Percentiles rank a stretch among this genome's conserved stretches.
phyloP scores from a whole-genome alignment of 2,888 invertebrate species.

The Lasiommata megera region DNA sequence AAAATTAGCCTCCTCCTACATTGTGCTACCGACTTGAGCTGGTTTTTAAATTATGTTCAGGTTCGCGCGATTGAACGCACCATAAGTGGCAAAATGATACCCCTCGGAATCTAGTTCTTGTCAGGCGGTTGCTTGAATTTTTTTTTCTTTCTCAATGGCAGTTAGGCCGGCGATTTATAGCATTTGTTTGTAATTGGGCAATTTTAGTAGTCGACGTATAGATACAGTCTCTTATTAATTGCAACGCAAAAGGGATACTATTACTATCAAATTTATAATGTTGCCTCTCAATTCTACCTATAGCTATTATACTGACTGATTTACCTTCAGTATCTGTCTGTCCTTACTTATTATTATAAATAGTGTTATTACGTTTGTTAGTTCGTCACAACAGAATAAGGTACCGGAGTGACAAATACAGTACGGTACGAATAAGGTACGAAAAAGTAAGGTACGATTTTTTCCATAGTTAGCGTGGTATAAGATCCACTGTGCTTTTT shows the following conservation, averaged over 20 bases:
- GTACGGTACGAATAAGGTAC: too few relatives aligned
- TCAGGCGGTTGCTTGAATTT: constrained; percentile 6
- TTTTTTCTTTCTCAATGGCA: constrained; percentile 4
- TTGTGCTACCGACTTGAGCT: constrained; percentile 47
- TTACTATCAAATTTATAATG: too few relatives aligned
- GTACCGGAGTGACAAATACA: too few relatives aligned
- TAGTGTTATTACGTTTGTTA: too few relatives aligned
- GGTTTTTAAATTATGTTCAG: constrained; percentile 23
- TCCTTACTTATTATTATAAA: too few relatives aligned
- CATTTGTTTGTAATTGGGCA: constrained; percentile 6
- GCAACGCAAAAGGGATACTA: not conserved
- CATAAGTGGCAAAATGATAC: constrained; percentile 16
- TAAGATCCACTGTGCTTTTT: too few relatives aligned
- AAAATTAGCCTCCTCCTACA: constrained; percentile 63
- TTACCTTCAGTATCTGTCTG: too few relatives aligned
- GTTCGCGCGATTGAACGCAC: constrained; percentile 16
- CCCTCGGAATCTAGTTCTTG: constrained; percentile 14
- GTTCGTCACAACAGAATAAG: too few relatives aligned
- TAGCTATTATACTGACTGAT: too few relatives aligned
- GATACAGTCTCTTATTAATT: not conserved
- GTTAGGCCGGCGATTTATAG: not conserved
- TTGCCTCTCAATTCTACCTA: too few relatives aligned
- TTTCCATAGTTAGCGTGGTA: too few relatives aligned
- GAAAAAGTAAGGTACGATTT: too few relatives aligned
- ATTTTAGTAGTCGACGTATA: not conserved